A percentile compares a stretch with the other conserved stretches of the same genome.
Conservation (phyloP, 2,888 invertebrate genomes). For the Melieria crassipennis region DNA sequence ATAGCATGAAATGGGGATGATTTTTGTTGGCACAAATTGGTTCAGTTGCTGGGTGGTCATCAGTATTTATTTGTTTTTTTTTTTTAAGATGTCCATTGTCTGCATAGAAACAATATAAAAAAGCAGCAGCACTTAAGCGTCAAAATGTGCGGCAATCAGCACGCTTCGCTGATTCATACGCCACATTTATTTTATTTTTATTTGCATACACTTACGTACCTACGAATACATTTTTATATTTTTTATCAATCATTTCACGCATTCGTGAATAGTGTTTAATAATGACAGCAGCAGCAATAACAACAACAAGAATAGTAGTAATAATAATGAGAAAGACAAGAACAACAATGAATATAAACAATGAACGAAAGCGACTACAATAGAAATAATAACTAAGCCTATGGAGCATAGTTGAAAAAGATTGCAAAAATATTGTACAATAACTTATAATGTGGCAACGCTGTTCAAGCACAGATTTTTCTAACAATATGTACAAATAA, state of each 20-base stretch:
- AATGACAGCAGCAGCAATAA: constrained; percentile 47
- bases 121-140: too few relatives aligned
- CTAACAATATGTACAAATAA: too few relatives aligned
- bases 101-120: too few relatives aligned
- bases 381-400: neutral
- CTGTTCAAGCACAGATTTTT: too few relatives aligned
- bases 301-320: constrained; percentile 43
- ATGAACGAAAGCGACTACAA: neutral
- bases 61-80: too few relatives aligned
- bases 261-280: constrained; percentile 35
- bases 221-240: neutral
- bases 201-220: neutral
- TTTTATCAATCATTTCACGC: constrained; percentile 17
- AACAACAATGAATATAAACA: constrained; percentile 26
- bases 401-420: too few relatives aligned
- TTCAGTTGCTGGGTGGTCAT: too few relatives aligned
- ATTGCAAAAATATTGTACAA: too few relatives aligned
- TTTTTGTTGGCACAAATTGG: too few relatives aligned
- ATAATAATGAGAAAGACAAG: constrained; percentile 23
- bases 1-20: too few relatives aligned
- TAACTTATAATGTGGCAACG: too few relatives aligned
- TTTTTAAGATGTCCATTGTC: too few relatives aligned
- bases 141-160: constrained; percentile 3
- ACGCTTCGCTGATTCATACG: constrained; percentile 23
- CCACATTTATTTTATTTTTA: constrained; percentile 30